A percentile compares a stretch with the other conserved stretches of the same genome.
These are phyloP conservation scores for Sebastes itinus DNA, from an alignment of 2,797 vertebrate species.

Conservation along the genomic window DNA sequence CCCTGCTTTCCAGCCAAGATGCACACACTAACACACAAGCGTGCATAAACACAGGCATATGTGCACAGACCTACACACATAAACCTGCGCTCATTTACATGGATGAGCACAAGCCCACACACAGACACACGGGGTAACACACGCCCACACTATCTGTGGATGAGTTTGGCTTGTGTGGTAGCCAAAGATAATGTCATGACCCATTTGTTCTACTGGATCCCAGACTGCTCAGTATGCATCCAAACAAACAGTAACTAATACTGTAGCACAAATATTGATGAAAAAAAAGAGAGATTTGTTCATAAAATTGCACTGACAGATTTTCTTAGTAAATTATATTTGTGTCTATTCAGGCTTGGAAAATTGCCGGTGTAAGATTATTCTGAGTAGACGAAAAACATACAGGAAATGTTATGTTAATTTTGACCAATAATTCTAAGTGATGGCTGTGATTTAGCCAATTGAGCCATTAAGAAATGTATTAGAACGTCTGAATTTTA, in stretches of 20 bases:
- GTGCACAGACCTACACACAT: constrained; percentile 59
- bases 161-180: constrained; percentile 49
- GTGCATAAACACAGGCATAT: constrained; percentile 52
- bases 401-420: background rate
- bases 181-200: constrained; percentile 78
- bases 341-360: background rate
- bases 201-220: constrained; percentile 66
- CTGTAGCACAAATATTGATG: background rate
- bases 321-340: background rate
- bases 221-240: constrained; percentile 38
- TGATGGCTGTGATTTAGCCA: background rate
- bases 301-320: background rate
- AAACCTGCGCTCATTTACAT: constrained; percentile 62
- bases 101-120: constrained; percentile 59
- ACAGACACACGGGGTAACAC: constrained; percentile 35
- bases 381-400: background rate
- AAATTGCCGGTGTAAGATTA: background rate
- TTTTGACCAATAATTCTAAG: background rate
- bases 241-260: constrained; percentile 28
- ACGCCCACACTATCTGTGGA: constrained; percentile 42
- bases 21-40: constrained; percentile 52
- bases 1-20: constrained; percentile 69
- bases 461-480: background rate
- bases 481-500: background rate
- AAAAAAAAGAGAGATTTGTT: background rate